Percentiles rank a stretch among this genome's conserved stretches.
These are phyloP conservation scores for Cheilosia impressa DNA, from an alignment of 2,888 invertebrate genomes.

Conservation along the genomic window DNA sequence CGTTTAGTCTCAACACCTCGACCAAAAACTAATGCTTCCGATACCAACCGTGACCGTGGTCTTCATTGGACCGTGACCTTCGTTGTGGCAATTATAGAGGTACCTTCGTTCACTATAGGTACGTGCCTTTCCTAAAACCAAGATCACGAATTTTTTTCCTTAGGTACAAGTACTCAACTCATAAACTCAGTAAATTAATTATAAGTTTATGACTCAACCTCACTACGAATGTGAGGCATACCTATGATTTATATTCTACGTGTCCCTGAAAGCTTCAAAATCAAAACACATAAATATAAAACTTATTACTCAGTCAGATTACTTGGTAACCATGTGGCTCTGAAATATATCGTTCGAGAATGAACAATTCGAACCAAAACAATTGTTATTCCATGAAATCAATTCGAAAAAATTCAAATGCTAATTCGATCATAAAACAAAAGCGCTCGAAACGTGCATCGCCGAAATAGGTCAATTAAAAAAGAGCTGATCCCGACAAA, in stretches of 20 bases:
- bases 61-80: slow-evolving; percentile 8
- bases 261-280: slow-evolving; percentile 2
- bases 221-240: not conserved
- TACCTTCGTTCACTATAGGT: not conserved
- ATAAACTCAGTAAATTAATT: too few relatives aligned
- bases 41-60: not conserved
- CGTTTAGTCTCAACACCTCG: not conserved
- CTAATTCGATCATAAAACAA: slow-evolving; percentile 25
- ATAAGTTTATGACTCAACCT: not conserved
- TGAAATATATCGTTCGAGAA: not conserved
- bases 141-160: not conserved
- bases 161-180: not conserved
- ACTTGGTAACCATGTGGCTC: slow-evolving; percentile 13
- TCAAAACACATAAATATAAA: not conserved
- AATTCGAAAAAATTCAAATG: slow-evolving; percentile 11
- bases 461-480: slow-evolving; percentile 65
- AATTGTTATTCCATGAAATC: slow-evolving; percentile 28
- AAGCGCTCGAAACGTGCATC: slow-evolving; percentile 42
- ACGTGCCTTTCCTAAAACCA: not conserved
- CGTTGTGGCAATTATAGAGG: not conserved
- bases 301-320: slow-evolving; percentile 16
- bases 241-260: slow-evolving; percentile 34
- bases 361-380: slow-evolving; percentile 19
- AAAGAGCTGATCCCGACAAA: slow-evolving; percentile 31
- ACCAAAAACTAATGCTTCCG: slow-evolving; percentile 11